phyloP scores from a whole-genome alignment of 1,140 invertebrate species.

The Coptotermes formosanus region DNA sequence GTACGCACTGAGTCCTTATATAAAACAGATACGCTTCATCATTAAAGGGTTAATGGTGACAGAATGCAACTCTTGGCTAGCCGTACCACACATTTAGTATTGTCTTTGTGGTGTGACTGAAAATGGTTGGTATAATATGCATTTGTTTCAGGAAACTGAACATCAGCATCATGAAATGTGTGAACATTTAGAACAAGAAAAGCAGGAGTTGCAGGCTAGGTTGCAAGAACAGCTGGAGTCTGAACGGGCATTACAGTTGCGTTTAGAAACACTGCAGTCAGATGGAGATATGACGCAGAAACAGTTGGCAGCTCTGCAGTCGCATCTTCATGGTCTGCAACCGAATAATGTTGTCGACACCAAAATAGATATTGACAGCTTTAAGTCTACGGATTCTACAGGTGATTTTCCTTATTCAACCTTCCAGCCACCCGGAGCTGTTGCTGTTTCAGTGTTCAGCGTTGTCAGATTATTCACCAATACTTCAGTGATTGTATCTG shows the following conservation, averaged over 20 bases:
- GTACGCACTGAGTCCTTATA: no score
- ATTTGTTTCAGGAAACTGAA: conserved; percentile 48
- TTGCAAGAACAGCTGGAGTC: conserved; percentile 48
- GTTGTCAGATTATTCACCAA: no score
- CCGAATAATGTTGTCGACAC: conserved; percentile 26
- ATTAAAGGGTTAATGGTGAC: no score
- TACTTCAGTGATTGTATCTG: no score
- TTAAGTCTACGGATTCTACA: conserved; percentile 33
- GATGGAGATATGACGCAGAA: conserved; percentile 51
- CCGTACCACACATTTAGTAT: no score
- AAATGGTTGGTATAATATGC: neutral
- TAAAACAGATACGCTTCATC: no score
- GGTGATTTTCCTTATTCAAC: conserved; percentile 27
- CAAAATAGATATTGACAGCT: conserved; percentile 28
- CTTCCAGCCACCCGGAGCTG: no score
- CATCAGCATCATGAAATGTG: conserved; percentile 50
- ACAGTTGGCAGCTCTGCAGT: conserved; percentile 48
- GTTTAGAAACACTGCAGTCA: conserved; percentile 45
- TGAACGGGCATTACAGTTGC: conserved; percentile 37
- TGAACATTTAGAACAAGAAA: conserved; percentile 50
- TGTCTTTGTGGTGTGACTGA: no score
- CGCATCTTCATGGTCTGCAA: conserved; percentile 35
- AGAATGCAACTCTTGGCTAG: no score
- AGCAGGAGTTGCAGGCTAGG: conserved; percentile 48
- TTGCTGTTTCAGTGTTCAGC: no score